These are phyloP conservation scores for Syrista parreyssii DNA, from an alignment of 2,888 invertebrate species.

Conservation along the genomic window DNA sequence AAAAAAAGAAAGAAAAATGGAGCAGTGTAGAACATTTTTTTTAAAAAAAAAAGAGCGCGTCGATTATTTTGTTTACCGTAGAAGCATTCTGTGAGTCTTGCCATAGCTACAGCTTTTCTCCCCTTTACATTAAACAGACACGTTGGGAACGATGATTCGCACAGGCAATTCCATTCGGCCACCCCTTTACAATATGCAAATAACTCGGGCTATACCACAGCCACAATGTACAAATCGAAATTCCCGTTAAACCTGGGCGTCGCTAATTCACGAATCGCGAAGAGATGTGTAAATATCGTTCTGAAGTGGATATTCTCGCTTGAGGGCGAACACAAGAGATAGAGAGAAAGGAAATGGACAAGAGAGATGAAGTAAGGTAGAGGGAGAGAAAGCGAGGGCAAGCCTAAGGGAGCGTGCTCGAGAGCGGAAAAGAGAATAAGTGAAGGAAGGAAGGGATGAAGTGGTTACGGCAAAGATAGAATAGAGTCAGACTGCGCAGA, in stretches of 20 bases:
- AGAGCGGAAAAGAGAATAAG: background rate
- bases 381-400: background rate
- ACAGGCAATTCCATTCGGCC: background rate
- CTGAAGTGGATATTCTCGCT: background rate
- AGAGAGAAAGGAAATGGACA: conserved; percentile 6
- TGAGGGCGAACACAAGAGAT: conserved; percentile 4
- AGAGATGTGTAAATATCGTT: background rate
- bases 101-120: background rate
- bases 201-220: background rate
- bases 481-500: background rate
- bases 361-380: background rate
- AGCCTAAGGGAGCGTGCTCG: background rate
- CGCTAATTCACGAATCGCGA: background rate
- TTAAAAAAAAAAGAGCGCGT: background rate
- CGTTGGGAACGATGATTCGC: background rate
- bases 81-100: background rate
- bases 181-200: background rate
- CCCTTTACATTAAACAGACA: background rate
- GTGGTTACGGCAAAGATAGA: background rate
- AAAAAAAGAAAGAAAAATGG: background rate
- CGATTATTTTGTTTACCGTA: background rate
- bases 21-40: background rate
- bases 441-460: conserved; percentile 1
- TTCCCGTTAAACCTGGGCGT: background rate
- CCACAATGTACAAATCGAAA: background rate